A percentile compares a stretch with the other conserved stretches of the same genome.
Conservation (phyloP, 2,888 invertebrate genomes). For the Frankliniella intonsa region DNA sequence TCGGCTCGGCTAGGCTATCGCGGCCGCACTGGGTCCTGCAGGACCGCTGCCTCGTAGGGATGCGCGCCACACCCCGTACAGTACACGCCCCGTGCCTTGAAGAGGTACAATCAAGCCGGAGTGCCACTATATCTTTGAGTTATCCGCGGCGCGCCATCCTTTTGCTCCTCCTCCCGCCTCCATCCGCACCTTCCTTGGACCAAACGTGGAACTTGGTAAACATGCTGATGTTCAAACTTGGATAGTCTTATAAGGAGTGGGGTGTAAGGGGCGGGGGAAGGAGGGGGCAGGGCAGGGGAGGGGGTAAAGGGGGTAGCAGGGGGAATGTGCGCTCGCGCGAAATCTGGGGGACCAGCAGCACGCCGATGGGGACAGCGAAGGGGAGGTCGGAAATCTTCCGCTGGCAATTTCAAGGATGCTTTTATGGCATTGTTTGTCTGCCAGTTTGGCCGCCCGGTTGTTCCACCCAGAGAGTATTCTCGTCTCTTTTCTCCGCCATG, state of each 20-base stretch:
- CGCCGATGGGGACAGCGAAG: not conserved
- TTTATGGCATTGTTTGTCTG: conserved; percentile 25
- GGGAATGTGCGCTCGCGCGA: not conserved
- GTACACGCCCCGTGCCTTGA: not conserved
- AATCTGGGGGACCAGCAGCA: not conserved
- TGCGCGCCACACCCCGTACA: no score
- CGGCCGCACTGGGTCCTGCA: no score
- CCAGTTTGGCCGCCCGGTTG: not conserved
- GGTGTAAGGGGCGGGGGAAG: not conserved
- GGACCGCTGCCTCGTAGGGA: no score
- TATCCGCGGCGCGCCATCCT: not conserved
- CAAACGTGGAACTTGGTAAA: conserved; percentile 5
- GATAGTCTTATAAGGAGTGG: not conserved
- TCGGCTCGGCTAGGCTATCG: no score
- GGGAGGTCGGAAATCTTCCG: conserved; percentile 11
- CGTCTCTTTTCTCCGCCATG: not conserved
- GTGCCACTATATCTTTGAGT: not conserved
- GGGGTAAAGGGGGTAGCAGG: not conserved
- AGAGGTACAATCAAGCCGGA: not conserved
- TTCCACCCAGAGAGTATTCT: no score
- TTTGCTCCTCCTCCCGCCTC: no score
- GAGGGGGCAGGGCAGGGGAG: not conserved
- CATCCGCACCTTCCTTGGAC: no score
- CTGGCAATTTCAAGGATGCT: conserved; percentile 17
- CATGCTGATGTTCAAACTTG: conserved; percentile 26